phyloP scores from a whole-genome alignment of 2,113 vertebrate genomes.

The Vimba vimba region DNA sequence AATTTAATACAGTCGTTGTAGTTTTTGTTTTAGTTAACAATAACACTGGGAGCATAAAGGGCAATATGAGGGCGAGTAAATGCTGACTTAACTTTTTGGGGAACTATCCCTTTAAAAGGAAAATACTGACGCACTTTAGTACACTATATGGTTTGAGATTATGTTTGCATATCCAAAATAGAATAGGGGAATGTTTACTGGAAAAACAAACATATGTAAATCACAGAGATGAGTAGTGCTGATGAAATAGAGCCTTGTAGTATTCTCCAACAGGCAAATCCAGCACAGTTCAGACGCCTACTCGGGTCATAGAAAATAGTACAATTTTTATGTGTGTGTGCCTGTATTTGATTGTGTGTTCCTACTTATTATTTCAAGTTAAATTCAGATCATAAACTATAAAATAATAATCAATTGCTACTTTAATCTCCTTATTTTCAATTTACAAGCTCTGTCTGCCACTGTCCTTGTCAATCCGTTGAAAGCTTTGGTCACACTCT shows the following conservation, averaged over 20 bases:
- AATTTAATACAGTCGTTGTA: background rate
- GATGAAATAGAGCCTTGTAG: constrained; percentile 10
- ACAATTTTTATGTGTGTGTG: background rate
- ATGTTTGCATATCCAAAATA: constrained; percentile 54
- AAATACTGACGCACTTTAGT: background rate
- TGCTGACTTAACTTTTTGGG: background rate
- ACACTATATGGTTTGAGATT: background rate
- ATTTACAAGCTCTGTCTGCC: constrained; percentile 14
- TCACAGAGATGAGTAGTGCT: background rate
- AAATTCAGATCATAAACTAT: constrained; percentile 29
- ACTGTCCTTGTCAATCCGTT: constrained; percentile 28
- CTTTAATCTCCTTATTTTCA: constrained; percentile 46
- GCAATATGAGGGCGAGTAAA: background rate
- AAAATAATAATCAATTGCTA: constrained; percentile 50
- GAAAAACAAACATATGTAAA: constrained; percentile 20
- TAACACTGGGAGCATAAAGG: background rate
- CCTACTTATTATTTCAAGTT: constrained; percentile 40
- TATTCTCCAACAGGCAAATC: constrained; percentile 8
- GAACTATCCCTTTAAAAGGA: background rate
- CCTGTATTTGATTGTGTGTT: constrained; percentile 5
- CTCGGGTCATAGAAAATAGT: background rate
- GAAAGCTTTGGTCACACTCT: background rate
- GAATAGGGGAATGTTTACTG: constrained; percentile 32
- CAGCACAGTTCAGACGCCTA: background rate
- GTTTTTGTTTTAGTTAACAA: background rate